Conservation (phyloP, 2,797 vertebrate species). For the Myoxocephalus aenaeus region DNA sequence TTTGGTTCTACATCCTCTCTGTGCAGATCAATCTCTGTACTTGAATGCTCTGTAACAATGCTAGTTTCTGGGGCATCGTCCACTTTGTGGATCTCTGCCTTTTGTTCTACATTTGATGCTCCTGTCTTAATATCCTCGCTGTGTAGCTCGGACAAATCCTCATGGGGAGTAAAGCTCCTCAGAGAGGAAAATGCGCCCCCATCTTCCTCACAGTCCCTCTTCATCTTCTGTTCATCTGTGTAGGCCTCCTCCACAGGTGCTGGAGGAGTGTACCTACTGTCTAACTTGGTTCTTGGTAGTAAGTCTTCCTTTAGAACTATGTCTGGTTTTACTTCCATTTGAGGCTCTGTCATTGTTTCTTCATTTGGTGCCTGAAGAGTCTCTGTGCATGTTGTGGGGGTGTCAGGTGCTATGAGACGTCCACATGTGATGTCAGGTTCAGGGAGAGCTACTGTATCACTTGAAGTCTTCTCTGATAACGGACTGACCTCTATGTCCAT, state of each 20-base stretch:
- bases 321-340: constrained; percentile 44
- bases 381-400: not conserved
- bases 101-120: constrained; percentile 21
- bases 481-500: constrained; percentile 66
- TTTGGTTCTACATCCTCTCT: constrained; percentile 42
- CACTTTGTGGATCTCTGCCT: not conserved
- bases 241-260: constrained; percentile 39
- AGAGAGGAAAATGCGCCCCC: constrained; percentile 54
- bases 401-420: constrained; percentile 13
- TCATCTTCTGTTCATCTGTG: constrained; percentile 30
- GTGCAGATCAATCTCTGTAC: constrained; percentile 32
- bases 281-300: constrained; percentile 13
- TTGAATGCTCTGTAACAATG: constrained; percentile 13
- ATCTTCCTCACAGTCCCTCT: constrained; percentile 45
- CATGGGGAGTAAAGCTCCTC: constrained; percentile 75
- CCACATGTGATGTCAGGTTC: constrained; percentile 42
- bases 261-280: constrained; percentile 8
- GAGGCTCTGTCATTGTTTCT: constrained; percentile 31
- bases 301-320: constrained; percentile 28
- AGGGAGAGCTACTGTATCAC: constrained; percentile 28
- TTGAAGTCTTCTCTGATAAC: constrained; percentile 24
- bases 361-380: constrained; percentile 11
- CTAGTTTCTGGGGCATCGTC: constrained; percentile 29
- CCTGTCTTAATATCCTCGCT: constrained; percentile 38
- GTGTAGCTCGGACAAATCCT: constrained; percentile 75